These are phyloP conservation scores for Julus scandinavius DNA, from an alignment of 2,888 invertebrate genomes.

Conservation along the genomic window DNA sequence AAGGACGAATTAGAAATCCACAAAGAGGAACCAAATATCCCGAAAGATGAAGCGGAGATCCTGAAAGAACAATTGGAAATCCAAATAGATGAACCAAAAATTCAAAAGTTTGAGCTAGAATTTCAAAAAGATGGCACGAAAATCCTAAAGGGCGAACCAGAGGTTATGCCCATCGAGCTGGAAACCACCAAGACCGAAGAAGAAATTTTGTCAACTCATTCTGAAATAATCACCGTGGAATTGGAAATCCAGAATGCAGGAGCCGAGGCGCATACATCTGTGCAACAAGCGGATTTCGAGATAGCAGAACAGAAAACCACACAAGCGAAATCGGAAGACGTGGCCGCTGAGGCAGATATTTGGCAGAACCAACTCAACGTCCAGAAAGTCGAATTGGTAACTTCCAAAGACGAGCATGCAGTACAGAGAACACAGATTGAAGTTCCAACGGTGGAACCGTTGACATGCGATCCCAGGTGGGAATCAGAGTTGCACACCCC, in stretches of 20 bases:
- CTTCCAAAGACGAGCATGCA: not conserved
- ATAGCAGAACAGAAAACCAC: not conserved
- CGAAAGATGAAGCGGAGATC: not conserved
- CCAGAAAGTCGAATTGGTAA: too few species aligned
- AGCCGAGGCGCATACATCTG: not conserved
- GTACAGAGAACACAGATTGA: not conserved
- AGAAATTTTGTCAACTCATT: not conserved
- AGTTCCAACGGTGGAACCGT: too few species aligned
- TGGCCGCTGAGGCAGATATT: not conserved
- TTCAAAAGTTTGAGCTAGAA: not conserved
- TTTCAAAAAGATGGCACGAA: not conserved
- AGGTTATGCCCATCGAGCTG: not conserved
- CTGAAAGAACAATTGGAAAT: not conserved
- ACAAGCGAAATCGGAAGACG: not conserved
- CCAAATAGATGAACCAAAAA: not conserved
- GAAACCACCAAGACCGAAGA: not conserved
- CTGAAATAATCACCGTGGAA: not conserved
- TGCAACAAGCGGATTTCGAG: not conserved
- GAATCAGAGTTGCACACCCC: not conserved
- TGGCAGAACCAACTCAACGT: too few species aligned
- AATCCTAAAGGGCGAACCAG: not conserved
- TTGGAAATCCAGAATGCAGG: not conserved
- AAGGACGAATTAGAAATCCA: too few species aligned
- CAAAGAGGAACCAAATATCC: too few species aligned
- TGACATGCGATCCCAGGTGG: not conserved